Percentiles rank a stretch among this genome's conserved stretches.
Conservation (phyloP, 2,113 vertebrate genomes). For the Myotis brandtii region DNA sequence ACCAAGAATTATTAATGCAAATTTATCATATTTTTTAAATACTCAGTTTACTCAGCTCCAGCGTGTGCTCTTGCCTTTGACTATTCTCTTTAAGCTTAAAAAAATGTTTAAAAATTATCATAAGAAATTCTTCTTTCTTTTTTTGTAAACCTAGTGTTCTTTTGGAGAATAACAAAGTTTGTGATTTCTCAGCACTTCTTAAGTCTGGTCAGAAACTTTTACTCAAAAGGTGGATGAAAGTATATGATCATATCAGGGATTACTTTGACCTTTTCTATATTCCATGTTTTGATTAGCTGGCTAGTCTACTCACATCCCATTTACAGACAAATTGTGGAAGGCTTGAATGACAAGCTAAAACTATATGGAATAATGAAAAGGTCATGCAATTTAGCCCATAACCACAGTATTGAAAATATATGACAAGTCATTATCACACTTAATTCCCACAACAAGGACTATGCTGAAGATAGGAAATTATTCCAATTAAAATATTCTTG, state of each 20-base stretch:
- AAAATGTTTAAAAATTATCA: not conserved
- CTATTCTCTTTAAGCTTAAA: not conserved
- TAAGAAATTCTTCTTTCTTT: not conserved
- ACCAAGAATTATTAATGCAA: not conserved
- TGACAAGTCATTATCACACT: constrained; percentile 71
- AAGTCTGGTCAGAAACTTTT: constrained; percentile 53
- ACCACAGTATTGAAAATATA: constrained; percentile 70
- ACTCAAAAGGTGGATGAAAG: constrained; percentile 52
- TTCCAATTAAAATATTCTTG: constrained; percentile 79
- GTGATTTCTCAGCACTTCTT: constrained; percentile 54
- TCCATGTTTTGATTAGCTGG: constrained; percentile 79
- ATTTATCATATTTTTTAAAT: not conserved
- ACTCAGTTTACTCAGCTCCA: not conserved
- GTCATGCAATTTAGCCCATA: constrained; percentile 83
- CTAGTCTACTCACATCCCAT: constrained; percentile 68
- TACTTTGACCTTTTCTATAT: constrained; percentile 82
- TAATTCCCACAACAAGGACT: constrained; percentile 73
- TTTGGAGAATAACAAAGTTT: constrained; percentile 39
- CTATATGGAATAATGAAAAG: constrained; percentile 80
- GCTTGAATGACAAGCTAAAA: constrained; percentile 77
- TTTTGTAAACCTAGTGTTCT: not conserved
- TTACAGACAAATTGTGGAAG: constrained; percentile 60
- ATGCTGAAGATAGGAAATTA: constrained; percentile 70
- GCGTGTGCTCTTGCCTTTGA: not conserved
- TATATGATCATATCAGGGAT: constrained; percentile 57